A percentile compares a stretch with the other conserved stretches of the same genome.
Evolutionary conservation across 2,797 vertebrate genomes (phyloP).

Genomic region (Podargus strigoides): DNA sequence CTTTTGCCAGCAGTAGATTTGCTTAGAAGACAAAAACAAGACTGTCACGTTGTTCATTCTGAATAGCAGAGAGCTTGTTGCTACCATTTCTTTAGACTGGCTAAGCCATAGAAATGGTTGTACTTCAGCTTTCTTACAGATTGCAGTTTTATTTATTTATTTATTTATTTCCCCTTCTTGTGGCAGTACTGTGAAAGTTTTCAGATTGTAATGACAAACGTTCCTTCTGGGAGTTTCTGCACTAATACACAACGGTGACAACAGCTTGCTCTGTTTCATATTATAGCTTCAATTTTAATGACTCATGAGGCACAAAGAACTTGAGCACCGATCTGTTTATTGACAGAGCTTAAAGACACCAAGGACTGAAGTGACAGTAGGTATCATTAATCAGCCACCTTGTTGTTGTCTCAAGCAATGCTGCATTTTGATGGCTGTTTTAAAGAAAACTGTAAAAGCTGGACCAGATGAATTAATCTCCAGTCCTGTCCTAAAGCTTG

Average conservation of each 20-base stretch:
- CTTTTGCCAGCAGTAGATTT: background rate
- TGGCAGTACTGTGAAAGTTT: background rate
- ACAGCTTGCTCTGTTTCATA: background rate
- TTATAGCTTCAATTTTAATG: background rate
- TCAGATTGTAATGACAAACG: background rate
- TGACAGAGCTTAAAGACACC: background rate
- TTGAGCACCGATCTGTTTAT: background rate
- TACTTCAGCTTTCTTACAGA: background rate
- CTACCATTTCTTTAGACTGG: background rate
- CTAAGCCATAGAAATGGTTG: background rate
- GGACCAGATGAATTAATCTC: background rate
- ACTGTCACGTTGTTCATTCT: background rate
- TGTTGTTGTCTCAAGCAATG: background rate
- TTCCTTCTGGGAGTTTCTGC: constrained; percentile 11
- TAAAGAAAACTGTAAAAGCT: background rate
- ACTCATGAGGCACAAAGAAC: background rate
- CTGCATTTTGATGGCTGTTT: background rate
- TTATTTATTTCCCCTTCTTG: background rate
- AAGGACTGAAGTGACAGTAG: background rate
- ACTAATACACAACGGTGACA: background rate
- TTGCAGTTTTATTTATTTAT: background rate
- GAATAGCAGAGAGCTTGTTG: background rate
- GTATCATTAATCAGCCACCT: background rate
- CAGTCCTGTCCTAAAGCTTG: background rate
- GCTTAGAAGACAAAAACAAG: background rate